These are phyloP conservation scores for Chirona hameri DNA, from an alignment of 2,888 invertebrate genomes.

Conservation along the genomic window DNA sequence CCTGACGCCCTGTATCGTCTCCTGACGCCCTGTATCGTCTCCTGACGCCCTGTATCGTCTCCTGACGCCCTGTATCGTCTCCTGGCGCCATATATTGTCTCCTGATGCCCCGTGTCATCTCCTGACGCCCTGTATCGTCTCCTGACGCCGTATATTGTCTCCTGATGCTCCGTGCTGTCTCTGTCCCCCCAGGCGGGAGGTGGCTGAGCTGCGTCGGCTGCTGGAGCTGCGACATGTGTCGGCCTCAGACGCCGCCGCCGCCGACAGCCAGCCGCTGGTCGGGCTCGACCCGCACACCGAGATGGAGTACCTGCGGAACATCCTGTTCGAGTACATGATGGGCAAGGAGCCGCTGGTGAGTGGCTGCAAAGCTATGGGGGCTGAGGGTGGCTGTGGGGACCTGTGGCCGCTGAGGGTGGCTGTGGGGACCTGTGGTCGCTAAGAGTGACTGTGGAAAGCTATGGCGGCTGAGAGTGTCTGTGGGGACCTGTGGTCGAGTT, in stretches of 20 bases:
- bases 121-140: too few species aligned
- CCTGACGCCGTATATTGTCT: too few species aligned
- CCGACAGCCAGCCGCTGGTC: background rate
- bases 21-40: too few species aligned
- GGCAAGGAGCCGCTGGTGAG: conserved; percentile 76
- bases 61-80: too few species aligned
- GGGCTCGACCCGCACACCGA: conserved; percentile 52
- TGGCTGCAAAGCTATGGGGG: background rate
- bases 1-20: too few species aligned
- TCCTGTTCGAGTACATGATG: conserved; percentile 85
- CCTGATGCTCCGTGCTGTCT: too few species aligned
- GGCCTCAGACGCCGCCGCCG: background rate
- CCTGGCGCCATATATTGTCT: too few species aligned
- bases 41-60: too few species aligned
- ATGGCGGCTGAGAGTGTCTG: background rate
- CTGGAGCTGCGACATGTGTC: conserved; percentile 58
- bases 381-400: background rate
- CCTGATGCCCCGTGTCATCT: too few species aligned
- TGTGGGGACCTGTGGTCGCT: background rate
- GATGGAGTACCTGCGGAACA: conserved; percentile 85
- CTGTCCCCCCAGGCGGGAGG: conserved; percentile 46
- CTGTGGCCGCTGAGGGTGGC: background rate
- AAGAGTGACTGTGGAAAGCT: background rate
- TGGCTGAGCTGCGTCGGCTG: conserved; percentile 48
- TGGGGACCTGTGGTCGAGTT: too few species aligned